Evolutionary conservation across 2,113 vertebrate species (phyloP).

Genomic region (Saccopteryx leptura): DNA sequence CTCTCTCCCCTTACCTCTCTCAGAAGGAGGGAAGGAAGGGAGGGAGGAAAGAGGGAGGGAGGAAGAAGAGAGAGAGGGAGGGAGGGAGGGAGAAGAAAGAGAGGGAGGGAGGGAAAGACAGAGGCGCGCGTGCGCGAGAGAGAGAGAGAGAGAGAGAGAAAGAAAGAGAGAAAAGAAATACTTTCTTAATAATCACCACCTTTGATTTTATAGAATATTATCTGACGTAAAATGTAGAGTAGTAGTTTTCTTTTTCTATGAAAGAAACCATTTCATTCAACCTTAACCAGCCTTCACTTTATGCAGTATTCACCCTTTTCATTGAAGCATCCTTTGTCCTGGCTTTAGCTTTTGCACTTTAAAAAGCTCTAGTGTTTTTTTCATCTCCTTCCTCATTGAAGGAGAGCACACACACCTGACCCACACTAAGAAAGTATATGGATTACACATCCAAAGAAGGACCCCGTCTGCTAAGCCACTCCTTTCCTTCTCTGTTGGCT

Average conservation of each 20-base stretch:
- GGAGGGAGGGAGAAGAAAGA: too few species aligned
- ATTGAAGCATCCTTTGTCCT: background rate
- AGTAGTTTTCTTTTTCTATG: background rate
- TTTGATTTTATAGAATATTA: background rate
- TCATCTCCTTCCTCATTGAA: background rate
- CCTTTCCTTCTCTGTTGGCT: constrained; percentile 68
- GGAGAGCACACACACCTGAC: background rate
- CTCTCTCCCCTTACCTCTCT: too few species aligned
- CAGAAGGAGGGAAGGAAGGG: too few species aligned
- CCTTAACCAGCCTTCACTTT: background rate
- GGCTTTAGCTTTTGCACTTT: background rate
- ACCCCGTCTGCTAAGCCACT: constrained; percentile 3
- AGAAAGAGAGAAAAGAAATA: background rate
- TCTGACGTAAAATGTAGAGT: background rate
- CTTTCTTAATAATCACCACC: background rate
- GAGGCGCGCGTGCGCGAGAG: too few species aligned
- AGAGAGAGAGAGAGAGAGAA: too few species aligned
- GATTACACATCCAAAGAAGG: constrained; percentile 1
- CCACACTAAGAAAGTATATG: background rate
- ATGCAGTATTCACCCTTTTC: background rate
- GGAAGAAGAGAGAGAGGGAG: too few species aligned
- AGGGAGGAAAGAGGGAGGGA: too few species aligned
- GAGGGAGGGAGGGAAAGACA: too few species aligned
- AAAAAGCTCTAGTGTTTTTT: background rate
- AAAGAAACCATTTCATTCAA: constrained; percentile 18